Conservation (phyloP, 2,113 vertebrate genomes). For the Ramphastos sulfuratus region DNA sequence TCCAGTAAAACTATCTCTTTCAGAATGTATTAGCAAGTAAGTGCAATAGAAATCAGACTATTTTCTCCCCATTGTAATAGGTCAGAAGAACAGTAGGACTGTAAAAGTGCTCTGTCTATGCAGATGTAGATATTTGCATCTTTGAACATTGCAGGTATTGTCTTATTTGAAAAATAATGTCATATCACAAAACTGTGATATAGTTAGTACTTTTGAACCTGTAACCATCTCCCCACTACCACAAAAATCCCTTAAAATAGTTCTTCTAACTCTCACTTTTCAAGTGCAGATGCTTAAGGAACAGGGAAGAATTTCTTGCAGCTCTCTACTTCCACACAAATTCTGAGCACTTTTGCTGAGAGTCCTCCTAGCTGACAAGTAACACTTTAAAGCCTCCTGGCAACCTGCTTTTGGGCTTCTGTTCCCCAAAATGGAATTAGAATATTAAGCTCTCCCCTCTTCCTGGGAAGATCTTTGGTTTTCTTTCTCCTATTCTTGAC, state of each 20-base stretch:
- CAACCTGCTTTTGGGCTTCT: neutral
- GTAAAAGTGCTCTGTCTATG: neutral
- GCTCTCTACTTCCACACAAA: neutral
- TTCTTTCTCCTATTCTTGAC: neutral
- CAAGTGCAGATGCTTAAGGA: neutral
- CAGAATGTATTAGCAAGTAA: neutral
- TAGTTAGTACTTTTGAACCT: neutral
- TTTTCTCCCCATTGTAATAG: neutral
- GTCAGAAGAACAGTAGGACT: neutral
- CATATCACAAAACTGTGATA: neutral
- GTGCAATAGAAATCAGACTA: neutral
- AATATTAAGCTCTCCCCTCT: neutral
- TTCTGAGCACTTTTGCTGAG: neutral
- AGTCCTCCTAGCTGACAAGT: neutral
- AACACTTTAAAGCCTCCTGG: neutral
- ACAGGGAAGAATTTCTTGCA: neutral
- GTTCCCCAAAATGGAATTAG: neutral
- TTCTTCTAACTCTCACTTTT: neutral
- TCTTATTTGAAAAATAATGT: neutral
- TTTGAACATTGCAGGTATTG: neutral
- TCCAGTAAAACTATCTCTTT: neutral
- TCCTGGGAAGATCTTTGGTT: fast-evolving
- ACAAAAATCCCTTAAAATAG: neutral
- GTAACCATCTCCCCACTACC: too few species aligned
- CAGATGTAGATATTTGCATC: neutral